Percentiles rank a stretch among this genome's conserved stretches.
Conservation (phyloP, 2,797 vertebrate species). For the Parauchenoglanis ngamensis region DNA sequence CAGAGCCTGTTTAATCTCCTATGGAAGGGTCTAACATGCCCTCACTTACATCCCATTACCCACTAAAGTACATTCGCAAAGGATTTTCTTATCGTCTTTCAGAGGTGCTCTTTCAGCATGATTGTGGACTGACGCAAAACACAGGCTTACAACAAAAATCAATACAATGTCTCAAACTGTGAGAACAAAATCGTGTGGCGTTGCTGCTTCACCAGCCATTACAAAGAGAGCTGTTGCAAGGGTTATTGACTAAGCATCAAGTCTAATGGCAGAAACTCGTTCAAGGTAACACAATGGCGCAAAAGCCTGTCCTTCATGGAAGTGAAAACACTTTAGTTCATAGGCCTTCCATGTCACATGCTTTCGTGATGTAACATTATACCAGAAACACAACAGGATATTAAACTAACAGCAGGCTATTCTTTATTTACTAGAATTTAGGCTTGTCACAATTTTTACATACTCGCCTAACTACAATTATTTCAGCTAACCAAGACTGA, state of each 20-base stretch:
- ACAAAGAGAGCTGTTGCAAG: constrained; percentile 40
- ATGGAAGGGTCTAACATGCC: background rate
- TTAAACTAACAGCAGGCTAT: background rate
- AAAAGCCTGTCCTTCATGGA: constrained; percentile 6
- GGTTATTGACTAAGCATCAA: constrained; percentile 41
- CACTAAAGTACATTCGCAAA: constrained; percentile 31
- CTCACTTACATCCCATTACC: constrained; percentile 11
- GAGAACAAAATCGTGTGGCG: constrained; percentile 46
- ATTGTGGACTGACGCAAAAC: constrained; percentile 22
- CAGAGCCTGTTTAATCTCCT: constrained; percentile 1
- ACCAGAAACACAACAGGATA: background rate
- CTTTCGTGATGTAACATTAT: background rate
- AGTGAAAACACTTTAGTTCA: constrained; percentile 8
- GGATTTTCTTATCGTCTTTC: constrained; percentile 19
- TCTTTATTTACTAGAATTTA: background rate
- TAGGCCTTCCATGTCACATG: background rate
- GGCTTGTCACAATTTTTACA: background rate
- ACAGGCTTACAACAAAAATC: constrained; percentile 44
- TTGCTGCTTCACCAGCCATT: constrained; percentile 21
- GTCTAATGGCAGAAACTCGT: constrained; percentile 38
- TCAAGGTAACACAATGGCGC: constrained; percentile 18
- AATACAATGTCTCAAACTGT: constrained; percentile 50
- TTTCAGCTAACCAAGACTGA: background rate
- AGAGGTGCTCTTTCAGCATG: constrained; percentile 20
- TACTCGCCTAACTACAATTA: background rate